Evolutionary conservation across 1,140 invertebrate species (phyloP).

Genomic region (Sinonovacula constricta): DNA sequence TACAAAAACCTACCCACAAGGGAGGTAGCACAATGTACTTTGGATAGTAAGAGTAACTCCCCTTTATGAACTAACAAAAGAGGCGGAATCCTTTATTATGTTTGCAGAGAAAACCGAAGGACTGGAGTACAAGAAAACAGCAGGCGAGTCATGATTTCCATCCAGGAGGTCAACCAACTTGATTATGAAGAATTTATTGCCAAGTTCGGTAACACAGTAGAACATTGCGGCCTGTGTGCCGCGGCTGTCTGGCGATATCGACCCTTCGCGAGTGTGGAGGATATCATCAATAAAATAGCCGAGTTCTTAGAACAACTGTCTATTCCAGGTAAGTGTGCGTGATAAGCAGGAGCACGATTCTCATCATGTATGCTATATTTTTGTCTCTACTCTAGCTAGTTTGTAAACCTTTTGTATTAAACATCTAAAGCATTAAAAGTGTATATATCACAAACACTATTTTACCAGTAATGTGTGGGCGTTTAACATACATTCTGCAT

Average conservation of each 20-base stretch:
- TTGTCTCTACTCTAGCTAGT: background rate
- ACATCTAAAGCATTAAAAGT: background rate
- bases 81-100: too few relatives aligned
- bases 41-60: too few relatives aligned
- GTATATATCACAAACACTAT: too few relatives aligned
- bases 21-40: too few relatives aligned
- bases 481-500: background rate
- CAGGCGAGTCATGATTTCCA: too few relatives aligned
- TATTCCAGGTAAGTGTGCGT: background rate
- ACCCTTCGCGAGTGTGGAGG: background rate
- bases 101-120: too few relatives aligned
- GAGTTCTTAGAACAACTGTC: conserved; percentile 25
- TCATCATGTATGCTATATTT: background rate
- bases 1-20: too few relatives aligned
- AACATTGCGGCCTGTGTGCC: background rate
- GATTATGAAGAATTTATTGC: conserved; percentile 31
- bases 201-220: conserved; percentile 19
- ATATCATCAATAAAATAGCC: background rate
- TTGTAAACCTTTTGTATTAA: background rate
- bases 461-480: too few relatives aligned
- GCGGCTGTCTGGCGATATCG: background rate
- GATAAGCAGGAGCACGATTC: background rate
- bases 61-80: too few relatives aligned
- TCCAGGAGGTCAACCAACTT: conserved; percentile 37
- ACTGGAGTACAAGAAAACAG: too few relatives aligned